Evolutionary conservation across 2,888 invertebrate genomes (phyloP), one percentile per base, ranked within the genome.

Genomic region (Troides oblongomaculatus): DNA sequence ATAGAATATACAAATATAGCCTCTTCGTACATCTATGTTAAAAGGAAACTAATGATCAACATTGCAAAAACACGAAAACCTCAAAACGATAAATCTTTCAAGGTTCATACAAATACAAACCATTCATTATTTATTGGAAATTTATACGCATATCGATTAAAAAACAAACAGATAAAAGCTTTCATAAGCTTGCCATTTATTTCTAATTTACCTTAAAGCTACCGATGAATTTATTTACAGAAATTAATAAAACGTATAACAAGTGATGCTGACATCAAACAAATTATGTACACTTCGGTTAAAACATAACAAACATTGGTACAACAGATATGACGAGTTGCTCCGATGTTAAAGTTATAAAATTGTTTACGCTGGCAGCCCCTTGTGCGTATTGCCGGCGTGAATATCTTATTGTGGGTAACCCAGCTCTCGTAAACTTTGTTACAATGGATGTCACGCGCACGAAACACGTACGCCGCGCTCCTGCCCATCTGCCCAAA

Each of bases 401-500:
- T 66, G 71, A 82, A 79, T 76, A 76, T 75, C 73, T 72, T 76
- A 75, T 73, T 74, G 74, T 73, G 70, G 74, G 73, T 68, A 74
- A 73, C 73, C 73, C 73, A 71, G 76, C 76, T 78, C 76, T 76
- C 77, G 78, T 74, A 79, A 77, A 83, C 79, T 81, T 84, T 78
- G 79, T 82, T 82, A 82, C 81, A 81, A 86, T 85, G 83, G 75
- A 79, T 81, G 84, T 88, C 87, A 87, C 85, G 84, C 83, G 81
- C 84, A 79, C 75, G 80, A 78, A 78, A 84, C 85, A 84, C 82
- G 85, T 83, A 82, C 81, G 78, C 79, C 78, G 81, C 77, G 79
- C 79, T 76, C 78, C 72, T 70, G 72, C 72, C 74, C 70, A 69
- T 72, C 71, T 74, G 82, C 82, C 82, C 82, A 84, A 85, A 84